Evolutionary conservation across 1,140 invertebrate species (phyloP), one percentile per base, ranked within the genome.

Genomic region (Heliconius hermathena): DNA sequence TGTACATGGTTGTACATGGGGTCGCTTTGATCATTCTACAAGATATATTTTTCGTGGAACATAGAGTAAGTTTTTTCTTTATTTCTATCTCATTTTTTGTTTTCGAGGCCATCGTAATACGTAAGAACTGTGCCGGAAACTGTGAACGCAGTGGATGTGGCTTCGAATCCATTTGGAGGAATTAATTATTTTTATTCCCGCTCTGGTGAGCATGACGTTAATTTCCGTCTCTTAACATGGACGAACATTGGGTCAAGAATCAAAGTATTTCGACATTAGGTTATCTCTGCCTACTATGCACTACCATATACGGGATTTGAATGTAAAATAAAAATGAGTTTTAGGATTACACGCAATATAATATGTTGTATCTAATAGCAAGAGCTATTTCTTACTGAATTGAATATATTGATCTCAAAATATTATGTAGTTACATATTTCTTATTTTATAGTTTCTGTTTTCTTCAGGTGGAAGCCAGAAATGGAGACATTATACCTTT

Each of bases 381-480:
- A 46, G 11, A 46, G 41, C 41, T 46, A 13, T 46, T 46, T 46
- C 41, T 13, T 46, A 46, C 41, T 46, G 13, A 41, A 13, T 46
- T 11, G 3, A 46, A 46, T 46, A 46, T 13, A 4, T 1, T 46
- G 41, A 13, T 46, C 0, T 46, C 13, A 46, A 46, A 5, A 33
- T 0, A 6, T 33, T 33, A 6, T 46, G 3, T 46, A 46, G 41
- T 0, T 46, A 16, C 41, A 46, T 46, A 46, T 46, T 4, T 46
- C 11, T 3, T 46, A 46, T 46, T 13, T 16, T 1, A 46, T 16
- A 46, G 0, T 16, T 46, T 16, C 5, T 46, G 1, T 46, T 71
- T 16, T 71, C 3, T 78, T 26, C 8, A 81, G 80, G 80, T 78
- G 46, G 76, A 78, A 33, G 80, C 76, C 13, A 75, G 66, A 41